Evolutionary conservation across 2,797 vertebrate species (phyloP).

Genomic region (Acridotheres tristis): DNA sequence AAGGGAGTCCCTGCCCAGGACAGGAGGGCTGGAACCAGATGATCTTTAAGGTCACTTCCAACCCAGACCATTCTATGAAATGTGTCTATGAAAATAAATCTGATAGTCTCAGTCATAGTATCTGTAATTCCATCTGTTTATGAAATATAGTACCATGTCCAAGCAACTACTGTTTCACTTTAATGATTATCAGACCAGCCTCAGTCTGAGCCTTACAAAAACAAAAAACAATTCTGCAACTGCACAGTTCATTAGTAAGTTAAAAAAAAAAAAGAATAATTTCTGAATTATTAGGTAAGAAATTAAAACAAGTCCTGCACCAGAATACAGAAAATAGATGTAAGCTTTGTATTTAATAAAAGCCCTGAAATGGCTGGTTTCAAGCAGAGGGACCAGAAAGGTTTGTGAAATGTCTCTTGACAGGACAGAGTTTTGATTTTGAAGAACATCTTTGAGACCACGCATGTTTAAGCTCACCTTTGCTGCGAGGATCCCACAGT

Average conservation of each 20-base stretch:
- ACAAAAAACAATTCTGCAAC: not conserved
- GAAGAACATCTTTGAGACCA: not conserved
- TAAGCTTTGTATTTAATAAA: not conserved
- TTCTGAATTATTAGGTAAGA: not conserved
- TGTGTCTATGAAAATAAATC: not conserved
- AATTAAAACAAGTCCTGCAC: not conserved
- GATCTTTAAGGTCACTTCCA: not conserved
- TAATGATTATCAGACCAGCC: not conserved
- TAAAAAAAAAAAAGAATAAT: not conserved
- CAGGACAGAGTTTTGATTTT: not conserved
- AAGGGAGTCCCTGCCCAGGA: not conserved
- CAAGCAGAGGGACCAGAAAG: not conserved
- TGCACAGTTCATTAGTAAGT: not conserved
- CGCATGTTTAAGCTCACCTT: conserved; percentile 78
- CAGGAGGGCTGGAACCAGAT: not conserved
- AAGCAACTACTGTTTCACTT: not conserved
- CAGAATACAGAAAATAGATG: not conserved
- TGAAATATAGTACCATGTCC: not conserved
- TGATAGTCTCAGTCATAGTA: not conserved
- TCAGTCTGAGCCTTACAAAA: not conserved
- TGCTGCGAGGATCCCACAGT: conserved; percentile 94
- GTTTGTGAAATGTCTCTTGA: not conserved
- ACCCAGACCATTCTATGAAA: not conserved
- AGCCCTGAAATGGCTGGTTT: not conserved
- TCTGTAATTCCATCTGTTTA: not conserved